phyloP scores from a whole-genome alignment of 2,113 vertebrate genomes.

The Stigmatopora nigra region DNA sequence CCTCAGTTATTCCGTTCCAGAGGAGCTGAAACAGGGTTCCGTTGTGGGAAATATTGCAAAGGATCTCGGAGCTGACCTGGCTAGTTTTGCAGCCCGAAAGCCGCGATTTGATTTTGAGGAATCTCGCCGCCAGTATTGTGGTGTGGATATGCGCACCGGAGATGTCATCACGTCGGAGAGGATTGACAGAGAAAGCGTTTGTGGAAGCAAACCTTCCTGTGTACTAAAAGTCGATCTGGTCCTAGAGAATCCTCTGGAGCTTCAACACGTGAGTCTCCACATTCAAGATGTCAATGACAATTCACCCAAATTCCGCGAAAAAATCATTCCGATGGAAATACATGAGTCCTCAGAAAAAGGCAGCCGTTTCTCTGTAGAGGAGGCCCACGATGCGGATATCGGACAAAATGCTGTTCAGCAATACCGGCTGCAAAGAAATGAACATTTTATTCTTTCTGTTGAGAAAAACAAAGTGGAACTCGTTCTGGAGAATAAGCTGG shows the following conservation, averaged over 20 bases:
- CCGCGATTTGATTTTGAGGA: slow-evolving; percentile 46
- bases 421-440: slow-evolving; percentile 53
- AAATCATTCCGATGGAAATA: slow-evolving; percentile 36
- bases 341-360: slow-evolving; percentile 51
- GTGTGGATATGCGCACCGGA: slow-evolving; percentile 33
- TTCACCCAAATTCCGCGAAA: slow-evolving; percentile 32
- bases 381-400: slow-evolving; percentile 63
- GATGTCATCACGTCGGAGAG: slow-evolving; percentile 44
- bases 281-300: slow-evolving; percentile 67
- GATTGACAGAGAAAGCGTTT: slow-evolving; percentile 56
- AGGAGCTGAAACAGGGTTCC: slow-evolving; percentile 65
- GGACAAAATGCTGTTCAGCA: slow-evolving; percentile 60
- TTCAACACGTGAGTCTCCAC: slow-evolving; percentile 50
- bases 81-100: slow-evolving; percentile 51
- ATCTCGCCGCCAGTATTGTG: slow-evolving; percentile 30
- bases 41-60: slow-evolving; percentile 70
- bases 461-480: background rate
- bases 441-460: slow-evolving; percentile 55
- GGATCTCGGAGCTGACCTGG: slow-evolving; percentile 59
- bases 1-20: slow-evolving; percentile 60
- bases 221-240: slow-evolving; percentile 53
- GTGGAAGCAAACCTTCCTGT: slow-evolving; percentile 48
- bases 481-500: no score
- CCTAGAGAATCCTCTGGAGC: slow-evolving; percentile 57
- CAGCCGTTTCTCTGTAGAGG: slow-evolving; percentile 55